These are phyloP conservation scores for Nephrotoma appendiculata DNA, from an alignment of 2,888 invertebrate genomes.

Conservation along the genomic window DNA sequence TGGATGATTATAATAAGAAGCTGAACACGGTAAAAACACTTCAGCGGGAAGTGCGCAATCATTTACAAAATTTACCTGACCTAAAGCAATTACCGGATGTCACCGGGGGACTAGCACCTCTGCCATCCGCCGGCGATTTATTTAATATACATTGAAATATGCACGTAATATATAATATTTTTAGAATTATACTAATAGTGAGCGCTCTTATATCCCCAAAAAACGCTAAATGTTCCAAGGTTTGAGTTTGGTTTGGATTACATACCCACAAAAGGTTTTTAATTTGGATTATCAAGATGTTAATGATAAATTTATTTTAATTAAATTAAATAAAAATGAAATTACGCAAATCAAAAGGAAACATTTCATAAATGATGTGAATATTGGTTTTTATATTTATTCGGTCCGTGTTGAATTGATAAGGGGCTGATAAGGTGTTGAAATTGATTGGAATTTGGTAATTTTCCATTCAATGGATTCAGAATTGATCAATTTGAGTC, in stretches of 20 bases:
- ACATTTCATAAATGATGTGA: neutral
- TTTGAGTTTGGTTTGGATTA: neutral
- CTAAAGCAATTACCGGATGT: conserved; percentile 83
- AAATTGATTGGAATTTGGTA: neutral
- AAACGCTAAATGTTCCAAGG: neutral
- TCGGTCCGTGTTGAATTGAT: neutral
- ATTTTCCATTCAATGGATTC: neutral
- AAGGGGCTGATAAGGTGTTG: neutral
- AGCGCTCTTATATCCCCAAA: neutral
- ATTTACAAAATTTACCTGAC: conserved; percentile 87
- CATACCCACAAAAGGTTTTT: neutral
- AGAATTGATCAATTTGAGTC: neutral
- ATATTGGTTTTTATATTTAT: neutral
- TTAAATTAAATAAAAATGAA: neutral
- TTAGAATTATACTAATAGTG: neutral
- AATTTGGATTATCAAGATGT: neutral
- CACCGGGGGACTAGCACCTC: conserved; percentile 79
- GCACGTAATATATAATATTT: neutral
- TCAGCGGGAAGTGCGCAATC: conserved; percentile 77
- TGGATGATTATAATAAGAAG: conserved; percentile 86
- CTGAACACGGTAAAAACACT: conserved; percentile 74
- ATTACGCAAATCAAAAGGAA: neutral
- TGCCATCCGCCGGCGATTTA: conserved; percentile 90
- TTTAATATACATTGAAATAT: conserved; percentile 50
- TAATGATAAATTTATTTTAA: neutral